Evolutionary conservation across 2,797 vertebrate species (phyloP), one percentile per base, ranked within the genome.

Genomic region (Phoxinus dragarum): DNA sequence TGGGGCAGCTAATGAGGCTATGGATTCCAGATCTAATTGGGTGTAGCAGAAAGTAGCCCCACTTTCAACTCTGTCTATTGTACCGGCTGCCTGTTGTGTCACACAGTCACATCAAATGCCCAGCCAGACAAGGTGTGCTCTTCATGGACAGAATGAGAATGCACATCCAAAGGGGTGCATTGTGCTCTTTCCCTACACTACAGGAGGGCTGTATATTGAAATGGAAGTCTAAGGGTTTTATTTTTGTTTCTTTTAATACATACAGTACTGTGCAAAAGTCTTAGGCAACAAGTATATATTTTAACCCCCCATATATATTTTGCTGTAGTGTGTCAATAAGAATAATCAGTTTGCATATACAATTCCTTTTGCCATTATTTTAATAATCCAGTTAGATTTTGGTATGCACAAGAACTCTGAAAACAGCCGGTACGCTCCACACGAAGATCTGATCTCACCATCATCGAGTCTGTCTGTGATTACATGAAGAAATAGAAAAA

Each of bases 21-120:
- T 93, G 90, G 91, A 93, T 93, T 91, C 90, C 86, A 91, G 81
- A 82, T 90, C 88, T 93, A 94, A 94, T 93, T 93, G 91, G 91
- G 87, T 84, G 87, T 86, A 31, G 73, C 82, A 82, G 85, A 90
- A 69, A 64, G 87, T 40, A 88, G 52, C 82, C 85, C 87, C 86
- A 68, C 79, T 87, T 81, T 69, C 83, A 82, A 31, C 27, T 47
- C 34, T 52, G 61, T 84, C 47, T 76, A 54, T 84, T 84, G 47
- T 84, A 40, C 34, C 0, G 16, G 10, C 61, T 84, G 27, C 40
- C 44, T 76, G 71, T 84, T 84, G 44, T 76, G 36, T 59, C 64
- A 21, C 17, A 77, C 17, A 77, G 42, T 67, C 74, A 54, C 16
- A 69, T 11, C 23, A 74, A 38, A 76, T 76, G 21, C 27, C 19